Conservation (phyloP, 2,113 vertebrate genomes). For the Toxotes jaculatrix region DNA sequence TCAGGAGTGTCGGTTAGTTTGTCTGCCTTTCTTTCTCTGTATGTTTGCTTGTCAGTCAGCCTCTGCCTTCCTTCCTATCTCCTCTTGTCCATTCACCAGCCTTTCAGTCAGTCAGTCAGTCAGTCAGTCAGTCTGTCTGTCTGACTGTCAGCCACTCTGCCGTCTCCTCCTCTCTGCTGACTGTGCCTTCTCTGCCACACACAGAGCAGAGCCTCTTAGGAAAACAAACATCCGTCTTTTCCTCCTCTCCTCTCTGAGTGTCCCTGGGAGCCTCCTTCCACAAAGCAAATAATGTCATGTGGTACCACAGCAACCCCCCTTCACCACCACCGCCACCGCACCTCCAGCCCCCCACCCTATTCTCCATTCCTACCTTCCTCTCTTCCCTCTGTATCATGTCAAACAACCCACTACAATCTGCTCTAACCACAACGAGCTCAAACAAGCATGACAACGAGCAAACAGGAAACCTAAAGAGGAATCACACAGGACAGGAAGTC, state of each 20-base stretch:
- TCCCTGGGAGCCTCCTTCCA: constrained; percentile 66
- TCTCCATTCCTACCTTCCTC: constrained; percentile 21
- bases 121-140: constrained; percentile 1
- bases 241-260: constrained; percentile 35
- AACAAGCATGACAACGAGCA: constrained; percentile 6
- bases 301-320: constrained; percentile 34
- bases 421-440: background rate
- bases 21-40: constrained; percentile 47
- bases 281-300: constrained; percentile 72
- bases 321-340: too few relatives aligned
- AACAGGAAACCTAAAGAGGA: constrained; percentile 8
- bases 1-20: constrained; percentile 48
- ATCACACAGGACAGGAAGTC: background rate
- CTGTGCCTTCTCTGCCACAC: constrained; percentile 48
- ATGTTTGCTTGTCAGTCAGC: constrained; percentile 66
- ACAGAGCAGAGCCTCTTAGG: constrained; percentile 52
- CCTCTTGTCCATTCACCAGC: constrained; percentile 30
- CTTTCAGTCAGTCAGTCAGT: background rate
- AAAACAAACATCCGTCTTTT: constrained; percentile 70
- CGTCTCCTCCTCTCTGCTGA: constrained; percentile 18
- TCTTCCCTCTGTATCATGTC: background rate
- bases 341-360: background rate
- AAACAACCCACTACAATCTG: constrained; percentile 19
- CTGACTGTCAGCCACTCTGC: constrained; percentile 7
- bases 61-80: constrained; percentile 31